A percentile compares a stretch with the other conserved stretches of the same genome.
phyloP scores from a whole-genome alignment of 23 tunicate species.

The Botrylloides violaceus region DNA sequence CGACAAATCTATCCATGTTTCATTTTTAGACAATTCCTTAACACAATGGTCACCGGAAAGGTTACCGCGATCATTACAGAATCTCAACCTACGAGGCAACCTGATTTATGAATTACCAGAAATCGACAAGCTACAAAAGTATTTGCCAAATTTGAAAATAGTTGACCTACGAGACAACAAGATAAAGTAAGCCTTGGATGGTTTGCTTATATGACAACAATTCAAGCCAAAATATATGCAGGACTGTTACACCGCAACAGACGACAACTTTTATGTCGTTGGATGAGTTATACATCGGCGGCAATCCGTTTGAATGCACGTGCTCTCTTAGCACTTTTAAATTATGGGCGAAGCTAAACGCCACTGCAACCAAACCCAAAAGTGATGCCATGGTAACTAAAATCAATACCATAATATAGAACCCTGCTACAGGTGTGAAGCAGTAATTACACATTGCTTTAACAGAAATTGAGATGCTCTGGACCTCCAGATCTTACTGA shows the following conservation, averaged over 20 bases:
- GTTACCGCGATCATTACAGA: slow-evolving; percentile 25
- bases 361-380: slow-evolving; percentile 4
- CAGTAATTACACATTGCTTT: too few relatives aligned
- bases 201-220: neutral
- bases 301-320: slow-evolving; percentile 66
- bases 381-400: slow-evolving; percentile 34
- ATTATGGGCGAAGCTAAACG: slow-evolving; percentile 44
- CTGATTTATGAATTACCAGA: slow-evolving; percentile 29
- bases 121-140: neutral
- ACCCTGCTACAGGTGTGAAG: too few relatives aligned
- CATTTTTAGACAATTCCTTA: slow-evolving; percentile 36
- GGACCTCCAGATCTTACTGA: slow-evolving; percentile 1
- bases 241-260: neutral
- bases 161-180: slow-evolving; percentile 50
- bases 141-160: slow-evolving; percentile 34
- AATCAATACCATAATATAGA: too few relatives aligned
- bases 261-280: slow-evolving; percentile 14
- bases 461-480: neutral
- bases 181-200: slow-evolving; percentile 24
- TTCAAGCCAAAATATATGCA: neutral
- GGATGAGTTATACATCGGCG: slow-evolving; percentile 25
- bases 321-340: slow-evolving; percentile 50
- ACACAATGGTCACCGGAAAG: slow-evolving; percentile 28
- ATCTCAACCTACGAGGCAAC: slow-evolving; percentile 24
- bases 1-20: neutral